phyloP scores from a whole-genome alignment of 1,140 invertebrate genomes.

The Sarcophaga peregrina region DNA sequence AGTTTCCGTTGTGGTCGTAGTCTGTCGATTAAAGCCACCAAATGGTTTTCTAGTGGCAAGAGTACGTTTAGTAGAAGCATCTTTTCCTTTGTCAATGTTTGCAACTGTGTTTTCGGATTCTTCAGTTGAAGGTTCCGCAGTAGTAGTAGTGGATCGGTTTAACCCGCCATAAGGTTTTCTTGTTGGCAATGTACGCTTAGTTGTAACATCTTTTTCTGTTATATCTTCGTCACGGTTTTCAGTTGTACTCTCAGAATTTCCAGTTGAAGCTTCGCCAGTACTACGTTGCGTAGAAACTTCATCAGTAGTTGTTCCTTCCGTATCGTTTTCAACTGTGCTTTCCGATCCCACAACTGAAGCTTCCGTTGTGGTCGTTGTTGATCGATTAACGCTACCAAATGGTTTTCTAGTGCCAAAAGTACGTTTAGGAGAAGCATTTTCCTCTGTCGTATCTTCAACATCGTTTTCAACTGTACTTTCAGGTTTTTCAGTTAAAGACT shows the following conservation, averaged over 20 bases:
- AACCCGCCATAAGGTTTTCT: not conserved
- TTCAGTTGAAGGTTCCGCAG: not conserved
- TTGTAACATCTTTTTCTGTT: not conserved
- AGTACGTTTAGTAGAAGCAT: not conserved
- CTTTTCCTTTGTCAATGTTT: not conserved
- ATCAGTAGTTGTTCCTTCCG: not conserved
- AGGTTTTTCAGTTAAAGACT: not conserved
- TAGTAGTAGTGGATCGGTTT: not conserved
- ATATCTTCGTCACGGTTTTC: not conserved
- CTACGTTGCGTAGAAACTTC: constrained; percentile 10
- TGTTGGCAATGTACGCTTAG: not conserved
- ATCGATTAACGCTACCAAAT: not conserved
- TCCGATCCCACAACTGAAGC: not conserved
- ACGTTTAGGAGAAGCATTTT: not conserved
- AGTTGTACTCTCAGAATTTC: not conserved
- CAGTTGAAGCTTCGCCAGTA: not conserved
- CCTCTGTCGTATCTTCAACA: not conserved
- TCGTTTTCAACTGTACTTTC: not conserved
- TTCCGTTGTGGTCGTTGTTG: not conserved
- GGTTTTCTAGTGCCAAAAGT: not conserved
- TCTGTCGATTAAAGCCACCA: not conserved
- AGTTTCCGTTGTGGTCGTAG: constrained; percentile 3
- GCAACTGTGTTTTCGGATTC: not conserved
- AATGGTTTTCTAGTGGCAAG: not conserved
- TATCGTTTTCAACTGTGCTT: not conserved